Evolutionary conservation across 2,797 vertebrate genomes (phyloP).

Genomic region (Dendrocincla tyrannina): DNA sequence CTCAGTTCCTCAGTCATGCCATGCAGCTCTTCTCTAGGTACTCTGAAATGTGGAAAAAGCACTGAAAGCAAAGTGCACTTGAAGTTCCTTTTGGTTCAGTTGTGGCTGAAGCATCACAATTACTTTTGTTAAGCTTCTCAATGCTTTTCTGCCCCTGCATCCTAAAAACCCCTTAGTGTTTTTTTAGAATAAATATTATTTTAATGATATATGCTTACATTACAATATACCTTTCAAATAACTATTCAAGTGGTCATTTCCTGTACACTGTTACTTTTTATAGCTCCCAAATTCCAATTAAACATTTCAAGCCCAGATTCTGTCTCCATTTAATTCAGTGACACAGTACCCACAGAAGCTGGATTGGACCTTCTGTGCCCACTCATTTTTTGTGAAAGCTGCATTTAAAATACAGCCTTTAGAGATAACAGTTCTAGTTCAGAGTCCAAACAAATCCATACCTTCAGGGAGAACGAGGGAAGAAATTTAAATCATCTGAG

Average conservation of each 20-base stretch:
- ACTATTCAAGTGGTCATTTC: background rate
- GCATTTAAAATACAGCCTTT: background rate
- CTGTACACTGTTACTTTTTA: background rate
- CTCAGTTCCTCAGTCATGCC: background rate
- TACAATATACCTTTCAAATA: background rate
- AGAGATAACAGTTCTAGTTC: background rate
- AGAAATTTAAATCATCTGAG: background rate
- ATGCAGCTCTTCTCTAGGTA: slow-evolving; percentile 12
- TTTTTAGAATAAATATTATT: background rate
- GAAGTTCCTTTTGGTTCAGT: background rate
- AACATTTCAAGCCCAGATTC: background rate
- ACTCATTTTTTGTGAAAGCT: slow-evolving; percentile 1
- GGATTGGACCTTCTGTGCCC: background rate
- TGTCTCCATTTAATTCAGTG: background rate
- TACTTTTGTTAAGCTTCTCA: background rate
- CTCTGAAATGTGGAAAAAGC: slow-evolving; percentile 23
- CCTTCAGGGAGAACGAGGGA: background rate
- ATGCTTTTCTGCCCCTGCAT: background rate
- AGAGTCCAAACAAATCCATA: background rate
- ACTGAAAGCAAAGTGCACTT: background rate
- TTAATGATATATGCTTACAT: background rate
- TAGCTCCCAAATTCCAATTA: background rate
- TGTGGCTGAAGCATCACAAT: background rate
- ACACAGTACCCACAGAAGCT: background rate
- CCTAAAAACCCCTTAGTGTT: accelerated